Base-by-base conservation (phyloP, 2,888 invertebrate species). In the Sussaba pulchella region DNA sequence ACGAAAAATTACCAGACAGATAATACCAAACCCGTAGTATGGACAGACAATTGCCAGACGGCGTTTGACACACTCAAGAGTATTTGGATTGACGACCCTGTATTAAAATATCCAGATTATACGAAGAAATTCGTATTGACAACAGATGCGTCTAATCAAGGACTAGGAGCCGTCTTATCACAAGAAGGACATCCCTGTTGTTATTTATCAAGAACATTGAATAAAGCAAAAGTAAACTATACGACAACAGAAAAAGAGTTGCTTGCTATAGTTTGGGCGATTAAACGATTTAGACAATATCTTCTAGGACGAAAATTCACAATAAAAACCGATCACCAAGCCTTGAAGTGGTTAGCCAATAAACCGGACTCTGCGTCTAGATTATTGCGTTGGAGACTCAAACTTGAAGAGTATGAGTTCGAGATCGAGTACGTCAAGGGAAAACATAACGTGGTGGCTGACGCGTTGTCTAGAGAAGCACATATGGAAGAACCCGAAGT, bases 111-210 rank as follows among this genome's bases (percentile, higher is more conserved):
- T 70, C 88, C 89, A 6, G 85, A 74, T 54, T 74, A 89, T 79
- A 54, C 59, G 5, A 74, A 84, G 80, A 57, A 78, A 64, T 89
- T 87, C 72, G 85, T 76, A 69, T 78, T 87, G 54, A 87, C 86
- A 21, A 90, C 86, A 26, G 91, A 86, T 74, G 90, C 87, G n/a
- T 87, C 84, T 66, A 87, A 86, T 66, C 85, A 80, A 71, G 89
- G 86, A 12, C 83, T 87, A 54, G 89, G 87, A 31, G 84, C 87
- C 31, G 85, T 91, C n/a, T 71, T 90, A 4, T 86, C 89, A 2
- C 91, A 92, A 82, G 84, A 84, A 1, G 91, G 91, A 64, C 74
- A 85, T 17, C 90, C 90, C 4, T 84, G 90, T 19, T 86, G 88
- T 19, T 91, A 87, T 74, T 87, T 88, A 9, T 87, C 86, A 17